A percentile compares a stretch with the other conserved stretches of the same genome.
These are phyloP conservation scores for Henricia sp. DNA, from an alignment of 53 echinoderm and acorn worm species.

Conservation along the genomic window DNA sequence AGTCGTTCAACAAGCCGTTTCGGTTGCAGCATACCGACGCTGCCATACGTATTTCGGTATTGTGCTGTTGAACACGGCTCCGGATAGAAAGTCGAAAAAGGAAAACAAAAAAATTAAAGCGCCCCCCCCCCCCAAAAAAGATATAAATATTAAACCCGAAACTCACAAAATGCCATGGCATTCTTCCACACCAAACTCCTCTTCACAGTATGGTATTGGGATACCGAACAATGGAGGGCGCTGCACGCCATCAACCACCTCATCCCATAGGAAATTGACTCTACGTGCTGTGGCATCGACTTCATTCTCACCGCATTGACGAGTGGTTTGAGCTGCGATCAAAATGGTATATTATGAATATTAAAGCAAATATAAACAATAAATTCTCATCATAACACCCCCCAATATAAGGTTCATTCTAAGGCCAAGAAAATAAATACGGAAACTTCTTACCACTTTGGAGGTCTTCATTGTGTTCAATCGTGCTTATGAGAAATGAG, in stretches of 20 bases:
- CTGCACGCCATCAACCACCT: constrained; percentile 28
- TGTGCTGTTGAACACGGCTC: no score
- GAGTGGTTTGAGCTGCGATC: not conserved
- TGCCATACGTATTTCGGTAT: no score
- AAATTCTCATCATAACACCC: no score
- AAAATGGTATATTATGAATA: not conserved
- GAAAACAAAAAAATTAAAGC: not conserved
- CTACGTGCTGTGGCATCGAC: constrained; percentile 3
- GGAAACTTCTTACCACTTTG: not conserved
- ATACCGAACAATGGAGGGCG: constrained; percentile 54
- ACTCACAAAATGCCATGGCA: constrained; percentile 64
- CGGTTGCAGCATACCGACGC: no score
- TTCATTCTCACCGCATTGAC: constrained; percentile 27
- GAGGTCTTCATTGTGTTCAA: no score
- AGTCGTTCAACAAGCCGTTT: no score
- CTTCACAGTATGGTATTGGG: constrained; percentile 58
- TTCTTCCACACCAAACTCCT: constrained; percentile 48
- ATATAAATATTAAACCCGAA: not conserved
- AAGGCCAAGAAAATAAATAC: not conserved
- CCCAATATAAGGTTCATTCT: not conserved
- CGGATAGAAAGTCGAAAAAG: not conserved
- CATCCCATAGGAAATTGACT: constrained; percentile 44
- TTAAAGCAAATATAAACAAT: not conserved
- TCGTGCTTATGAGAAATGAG: no score
- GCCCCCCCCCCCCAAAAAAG: no score